phyloP scores from a whole-genome alignment of 2,113 vertebrate species.

The Clarias magur region DNA sequence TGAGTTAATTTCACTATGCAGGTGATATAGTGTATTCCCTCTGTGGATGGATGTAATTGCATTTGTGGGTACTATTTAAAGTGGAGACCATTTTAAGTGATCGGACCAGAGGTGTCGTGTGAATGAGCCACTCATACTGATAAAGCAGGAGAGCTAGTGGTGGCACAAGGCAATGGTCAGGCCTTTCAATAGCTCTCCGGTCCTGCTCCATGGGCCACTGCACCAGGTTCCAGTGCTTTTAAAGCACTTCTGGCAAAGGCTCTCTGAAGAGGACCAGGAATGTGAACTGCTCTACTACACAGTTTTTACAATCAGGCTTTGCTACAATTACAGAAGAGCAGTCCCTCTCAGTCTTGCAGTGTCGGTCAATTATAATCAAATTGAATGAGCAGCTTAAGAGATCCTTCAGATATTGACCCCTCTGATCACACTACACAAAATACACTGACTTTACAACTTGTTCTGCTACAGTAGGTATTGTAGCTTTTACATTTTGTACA shows the following conservation, averaged over 20 bases:
- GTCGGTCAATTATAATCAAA: conserved; percentile 73
- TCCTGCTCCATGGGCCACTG: conserved; percentile 31
- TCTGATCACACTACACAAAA: conserved; percentile 67
- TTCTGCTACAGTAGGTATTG: not conserved
- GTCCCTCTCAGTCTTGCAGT: conserved; percentile 58
- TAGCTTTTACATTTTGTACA: not conserved
- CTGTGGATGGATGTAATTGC: conserved; percentile 39
- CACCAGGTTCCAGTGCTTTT: conserved; percentile 50
- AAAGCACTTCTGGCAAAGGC: conserved; percentile 49
- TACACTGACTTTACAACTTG: conserved; percentile 26
- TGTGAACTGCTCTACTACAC: conserved; percentile 47
- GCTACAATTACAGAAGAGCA: conserved; percentile 61
- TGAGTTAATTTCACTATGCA: not conserved
- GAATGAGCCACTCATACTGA: conserved; percentile 54
- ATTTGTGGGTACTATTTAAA: conserved; percentile 46
- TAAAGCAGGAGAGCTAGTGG: conserved; percentile 41
- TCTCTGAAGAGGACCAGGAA: conserved; percentile 49
- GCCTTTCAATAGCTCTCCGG: conserved; percentile 49
- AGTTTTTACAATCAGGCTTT: conserved; percentile 64
- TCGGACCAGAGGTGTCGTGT: conserved; percentile 41
- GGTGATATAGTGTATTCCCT: not conserved
- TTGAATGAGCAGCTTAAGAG: conserved; percentile 69
- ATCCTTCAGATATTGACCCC: conserved; percentile 73
- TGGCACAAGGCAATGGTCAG: conserved; percentile 42
- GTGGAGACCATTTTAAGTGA: conserved; percentile 54